phyloP scores from a whole-genome alignment of 2,113 vertebrate species.

The Oriolus oriolus region DNA sequence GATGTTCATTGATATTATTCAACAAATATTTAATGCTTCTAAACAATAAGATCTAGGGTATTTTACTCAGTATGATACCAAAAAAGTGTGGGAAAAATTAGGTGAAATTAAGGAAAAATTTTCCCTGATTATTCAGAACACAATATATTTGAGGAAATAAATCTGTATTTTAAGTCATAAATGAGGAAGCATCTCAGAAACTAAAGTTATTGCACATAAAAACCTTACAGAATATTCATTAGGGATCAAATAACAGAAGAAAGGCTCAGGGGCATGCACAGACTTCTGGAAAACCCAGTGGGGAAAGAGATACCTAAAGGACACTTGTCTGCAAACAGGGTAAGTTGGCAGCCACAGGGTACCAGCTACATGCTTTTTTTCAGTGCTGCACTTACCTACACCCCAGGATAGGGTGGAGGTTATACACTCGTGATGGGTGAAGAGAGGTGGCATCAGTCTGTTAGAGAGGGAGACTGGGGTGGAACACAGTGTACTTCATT shows the following conservation, averaged over 20 bases:
- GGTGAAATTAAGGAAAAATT: background rate
- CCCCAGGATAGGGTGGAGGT: background rate
- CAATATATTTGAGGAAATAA: background rate
- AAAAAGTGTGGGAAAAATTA: background rate
- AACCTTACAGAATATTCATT: background rate
- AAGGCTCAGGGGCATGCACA: background rate
- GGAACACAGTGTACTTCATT: background rate
- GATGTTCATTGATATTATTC: background rate
- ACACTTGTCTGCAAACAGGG: background rate
- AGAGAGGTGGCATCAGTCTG: background rate
- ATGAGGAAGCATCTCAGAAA: background rate
- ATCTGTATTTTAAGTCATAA: background rate
- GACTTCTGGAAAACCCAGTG: background rate
- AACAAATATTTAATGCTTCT: background rate
- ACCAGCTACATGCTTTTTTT: background rate
- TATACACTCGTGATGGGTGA: accelerated
- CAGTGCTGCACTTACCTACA: background rate
- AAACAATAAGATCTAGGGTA: background rate
- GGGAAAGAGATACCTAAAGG: background rate
- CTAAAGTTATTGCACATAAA: background rate
- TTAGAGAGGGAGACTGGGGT: background rate
- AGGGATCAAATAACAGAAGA: background rate
- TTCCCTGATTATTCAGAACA: background rate
- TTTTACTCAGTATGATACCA: background rate
- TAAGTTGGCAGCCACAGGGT: background rate